Evolutionary conservation across 1,140 invertebrate species (phyloP).

Genomic region (Nasonia vitripennis): DNA sequence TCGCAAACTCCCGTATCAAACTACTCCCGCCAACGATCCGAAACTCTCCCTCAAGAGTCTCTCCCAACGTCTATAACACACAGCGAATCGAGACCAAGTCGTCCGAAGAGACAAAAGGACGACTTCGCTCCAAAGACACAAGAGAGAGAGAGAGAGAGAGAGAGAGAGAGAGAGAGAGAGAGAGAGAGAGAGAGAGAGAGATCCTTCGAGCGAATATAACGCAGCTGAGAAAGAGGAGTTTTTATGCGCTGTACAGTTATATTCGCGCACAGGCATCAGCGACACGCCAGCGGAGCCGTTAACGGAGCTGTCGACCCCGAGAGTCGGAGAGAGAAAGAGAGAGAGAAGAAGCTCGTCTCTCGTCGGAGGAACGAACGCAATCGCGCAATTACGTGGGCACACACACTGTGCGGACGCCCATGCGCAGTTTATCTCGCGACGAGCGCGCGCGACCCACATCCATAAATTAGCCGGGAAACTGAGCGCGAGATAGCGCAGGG

Average conservation of each 20-base stretch:
- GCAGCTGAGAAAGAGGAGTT: neutral
- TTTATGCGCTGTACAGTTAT: neutral
- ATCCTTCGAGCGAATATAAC: neutral
- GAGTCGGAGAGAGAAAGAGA: neutral
- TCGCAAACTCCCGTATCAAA: too few relatives aligned
- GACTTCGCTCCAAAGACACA: too few relatives aligned
- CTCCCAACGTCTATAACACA: too few relatives aligned
- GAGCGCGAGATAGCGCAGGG: neutral
- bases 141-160: too few relatives aligned
- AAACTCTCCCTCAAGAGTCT: too few relatives aligned
- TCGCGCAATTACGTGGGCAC: neutral
- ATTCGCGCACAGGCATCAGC: neutral
- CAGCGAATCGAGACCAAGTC: too few relatives aligned
- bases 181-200: neutral
- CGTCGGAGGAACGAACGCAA: neutral
- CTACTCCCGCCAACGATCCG: too few relatives aligned
- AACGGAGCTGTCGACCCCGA: slow-evolving; percentile 12
- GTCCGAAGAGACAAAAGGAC: too few relatives aligned
- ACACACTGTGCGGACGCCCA: neutral
- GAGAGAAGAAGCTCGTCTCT: neutral
- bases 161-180: too few relatives aligned
- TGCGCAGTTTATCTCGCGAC: slow-evolving; percentile 2
- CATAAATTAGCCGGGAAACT: slow-evolving; percentile 1
- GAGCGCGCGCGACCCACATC: slow-evolving; percentile 2
- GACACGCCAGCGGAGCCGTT: neutral